phyloP scores from a whole-genome alignment of 2,113 vertebrate genomes.

The Loxodonta africana region DNA sequence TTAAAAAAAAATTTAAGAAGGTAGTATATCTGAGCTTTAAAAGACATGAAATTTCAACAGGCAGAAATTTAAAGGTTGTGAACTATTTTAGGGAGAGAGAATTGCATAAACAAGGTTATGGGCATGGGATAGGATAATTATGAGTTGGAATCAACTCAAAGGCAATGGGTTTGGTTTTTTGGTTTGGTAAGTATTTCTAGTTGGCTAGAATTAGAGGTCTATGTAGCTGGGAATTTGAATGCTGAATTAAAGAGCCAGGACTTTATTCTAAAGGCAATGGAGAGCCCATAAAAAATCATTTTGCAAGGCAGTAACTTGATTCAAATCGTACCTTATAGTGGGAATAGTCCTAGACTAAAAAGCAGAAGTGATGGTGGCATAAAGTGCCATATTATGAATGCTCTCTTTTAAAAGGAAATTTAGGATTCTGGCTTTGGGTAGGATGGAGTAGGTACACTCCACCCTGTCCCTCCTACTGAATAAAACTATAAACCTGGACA shows the following conservation, averaged over 20 bases:
- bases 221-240: background rate
- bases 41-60: slow-evolving; percentile 28
- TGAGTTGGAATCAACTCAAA: background rate
- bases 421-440: background rate
- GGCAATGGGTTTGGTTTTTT: no score
- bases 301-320: background rate
- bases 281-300: background rate
- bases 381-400: background rate
- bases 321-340: background rate
- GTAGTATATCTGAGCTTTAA: background rate
- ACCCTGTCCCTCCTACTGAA: background rate
- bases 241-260: background rate
- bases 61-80: background rate
- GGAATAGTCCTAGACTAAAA: background rate
- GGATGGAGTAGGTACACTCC: background rate
- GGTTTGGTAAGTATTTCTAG: background rate
- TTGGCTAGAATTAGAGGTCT: background rate
- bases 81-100: slow-evolving; percentile 33
- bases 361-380: background rate
- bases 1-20: slow-evolving; percentile 20
- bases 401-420: slow-evolving; percentile 44
- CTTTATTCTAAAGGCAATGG: background rate
- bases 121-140: background rate
- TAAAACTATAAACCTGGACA: slow-evolving; percentile 35
- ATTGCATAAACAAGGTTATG: slow-evolving; percentile 3